These are phyloP conservation scores for Lysandra coridon DNA, from an alignment of 2,888 invertebrate genomes.

Conservation along the genomic window DNA sequence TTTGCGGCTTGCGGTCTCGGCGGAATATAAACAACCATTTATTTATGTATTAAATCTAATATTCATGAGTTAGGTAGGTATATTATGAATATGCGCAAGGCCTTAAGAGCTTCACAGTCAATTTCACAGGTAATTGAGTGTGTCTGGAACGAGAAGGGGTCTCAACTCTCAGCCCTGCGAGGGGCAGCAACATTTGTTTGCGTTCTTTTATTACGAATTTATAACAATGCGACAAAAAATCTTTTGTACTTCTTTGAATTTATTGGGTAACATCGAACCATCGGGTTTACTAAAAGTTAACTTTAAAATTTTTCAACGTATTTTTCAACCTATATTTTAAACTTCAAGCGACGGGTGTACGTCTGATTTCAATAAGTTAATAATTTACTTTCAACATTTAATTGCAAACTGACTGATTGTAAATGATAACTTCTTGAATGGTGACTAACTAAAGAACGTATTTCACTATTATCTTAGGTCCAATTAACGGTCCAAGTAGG, in stretches of 20 bases:
- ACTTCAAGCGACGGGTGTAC: background rate
- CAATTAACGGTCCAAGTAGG: background rate
- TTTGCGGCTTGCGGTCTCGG: constrained; percentile 35
- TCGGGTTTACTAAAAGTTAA: background rate
- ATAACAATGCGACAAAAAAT: constrained; percentile 33
- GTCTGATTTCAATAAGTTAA: background rate
- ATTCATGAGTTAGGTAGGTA: constrained; percentile 15
- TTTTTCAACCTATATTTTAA: background rate
- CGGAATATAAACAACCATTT: constrained; percentile 18
- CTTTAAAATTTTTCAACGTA: background rate
- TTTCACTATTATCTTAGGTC: background rate
- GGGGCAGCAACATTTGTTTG: constrained; percentile 49
- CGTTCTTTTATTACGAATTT: constrained; percentile 51
- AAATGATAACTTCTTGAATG: background rate
- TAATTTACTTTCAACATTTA: background rate
- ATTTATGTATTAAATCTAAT: constrained; percentile 24
- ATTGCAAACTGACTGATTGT: background rate
- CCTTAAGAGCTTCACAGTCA: constrained; percentile 54
- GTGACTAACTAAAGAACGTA: background rate
- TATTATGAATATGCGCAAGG: constrained; percentile 28
- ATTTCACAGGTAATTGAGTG: constrained; percentile 73
- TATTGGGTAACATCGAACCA: background rate
- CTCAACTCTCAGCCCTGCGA: constrained; percentile 46
- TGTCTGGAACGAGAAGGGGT: constrained; percentile 47
- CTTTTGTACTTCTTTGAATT: constrained; percentile 20